Conservation (phyloP, 2,888 invertebrate species). For the Tiliacea aurago region DNA sequence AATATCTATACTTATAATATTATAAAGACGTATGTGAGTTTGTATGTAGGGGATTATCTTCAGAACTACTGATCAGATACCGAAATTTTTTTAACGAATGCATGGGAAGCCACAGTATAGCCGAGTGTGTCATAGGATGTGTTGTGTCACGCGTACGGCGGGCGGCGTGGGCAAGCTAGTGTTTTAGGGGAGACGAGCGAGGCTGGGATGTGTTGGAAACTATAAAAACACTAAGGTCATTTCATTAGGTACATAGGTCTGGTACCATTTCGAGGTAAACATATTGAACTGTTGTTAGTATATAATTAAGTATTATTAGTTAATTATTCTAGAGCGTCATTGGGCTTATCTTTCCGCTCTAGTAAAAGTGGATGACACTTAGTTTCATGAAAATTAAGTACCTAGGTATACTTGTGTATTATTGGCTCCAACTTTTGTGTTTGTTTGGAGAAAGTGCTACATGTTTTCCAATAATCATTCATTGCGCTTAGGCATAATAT, state of each 20-base stretch:
- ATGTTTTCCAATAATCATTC: not conserved
- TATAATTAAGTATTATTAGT: not conserved
- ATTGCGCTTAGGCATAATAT: too few relatives aligned
- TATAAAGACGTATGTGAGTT: not conserved
- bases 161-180: too few relatives aligned
- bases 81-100: not conserved
- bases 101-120: not conserved
- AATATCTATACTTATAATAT: not conserved
- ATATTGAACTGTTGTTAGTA: not conserved
- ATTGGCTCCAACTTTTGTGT: not conserved
- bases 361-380: constrained; percentile 15
- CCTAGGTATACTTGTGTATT: not conserved
- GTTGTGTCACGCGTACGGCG: too few relatives aligned
- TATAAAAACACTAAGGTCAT: too few relatives aligned
- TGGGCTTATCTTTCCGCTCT: constrained; percentile 20
- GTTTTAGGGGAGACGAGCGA: too few relatives aligned
- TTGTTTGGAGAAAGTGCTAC: constrained; percentile 6
- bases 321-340: constrained; percentile 2
- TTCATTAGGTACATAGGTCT: too few relatives aligned
- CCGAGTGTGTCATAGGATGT: not conserved
- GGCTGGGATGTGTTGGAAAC: too few relatives aligned
- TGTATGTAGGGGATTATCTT: not conserved
- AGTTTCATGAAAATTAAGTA: not conserved
- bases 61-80: too few relatives aligned
- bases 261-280: not conserved